Evolutionary conservation across 2,888 invertebrate genomes (phyloP).

Genomic region (Ectemnius cavifrons): DNA sequence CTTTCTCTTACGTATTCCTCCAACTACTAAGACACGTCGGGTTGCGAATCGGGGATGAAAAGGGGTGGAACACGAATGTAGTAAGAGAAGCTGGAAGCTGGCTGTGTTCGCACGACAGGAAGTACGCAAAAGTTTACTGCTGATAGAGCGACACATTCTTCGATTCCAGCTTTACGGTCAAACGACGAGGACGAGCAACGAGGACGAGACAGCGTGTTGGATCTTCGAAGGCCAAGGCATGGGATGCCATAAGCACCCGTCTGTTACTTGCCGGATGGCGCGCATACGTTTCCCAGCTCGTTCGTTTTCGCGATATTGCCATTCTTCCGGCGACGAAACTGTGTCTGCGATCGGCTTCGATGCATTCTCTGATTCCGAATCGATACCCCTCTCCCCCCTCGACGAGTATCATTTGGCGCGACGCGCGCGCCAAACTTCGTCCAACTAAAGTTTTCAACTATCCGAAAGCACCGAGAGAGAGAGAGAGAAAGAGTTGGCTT

Average conservation of each 20-base stretch:
- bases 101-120: constrained; percentile 11
- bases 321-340: constrained; percentile 24
- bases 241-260: constrained; percentile 14
- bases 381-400: too few species aligned
- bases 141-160: constrained; percentile 66
- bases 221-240: neutral
- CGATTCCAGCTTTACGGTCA: constrained; percentile 63
- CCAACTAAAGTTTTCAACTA: too few species aligned
- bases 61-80: neutral
- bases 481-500: too few species aligned
- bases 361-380: too few species aligned
- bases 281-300: constrained; percentile 12
- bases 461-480: too few species aligned
- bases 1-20: too few species aligned
- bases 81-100: too few species aligned
- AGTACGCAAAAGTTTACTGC: constrained; percentile 65
- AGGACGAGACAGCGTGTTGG: constrained; percentile 8
- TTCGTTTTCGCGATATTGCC: constrained; percentile 40
- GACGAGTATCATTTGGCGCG: too few species aligned
- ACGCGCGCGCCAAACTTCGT: too few species aligned
- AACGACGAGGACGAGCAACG: constrained; percentile 38
- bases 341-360: too few species aligned
- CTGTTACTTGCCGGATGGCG: constrained; percentile 17
- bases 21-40: too few species aligned
- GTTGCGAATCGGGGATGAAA: too few species aligned